Conservation (phyloP, 2,888 invertebrate species). For the Cephus pulcher region DNA sequence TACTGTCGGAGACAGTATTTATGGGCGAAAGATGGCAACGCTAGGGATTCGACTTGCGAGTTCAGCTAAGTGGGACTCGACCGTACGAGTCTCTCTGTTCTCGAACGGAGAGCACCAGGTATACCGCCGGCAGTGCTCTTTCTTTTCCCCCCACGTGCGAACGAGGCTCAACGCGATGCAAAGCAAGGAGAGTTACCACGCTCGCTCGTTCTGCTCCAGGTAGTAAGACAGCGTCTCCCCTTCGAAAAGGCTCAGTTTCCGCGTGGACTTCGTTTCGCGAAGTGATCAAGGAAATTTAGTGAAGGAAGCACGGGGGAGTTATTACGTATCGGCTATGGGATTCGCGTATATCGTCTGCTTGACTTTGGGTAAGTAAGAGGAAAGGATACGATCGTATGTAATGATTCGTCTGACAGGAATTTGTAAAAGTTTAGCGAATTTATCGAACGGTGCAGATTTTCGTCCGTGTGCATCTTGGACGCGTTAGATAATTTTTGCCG, state of each 20-base stretch:
- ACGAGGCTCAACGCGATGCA: conserved; percentile 28
- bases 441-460: too few relatives aligned
- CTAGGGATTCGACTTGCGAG: not conserved
- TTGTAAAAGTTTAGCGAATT: too few relatives aligned
- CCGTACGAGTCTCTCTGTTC: conserved; percentile 5
- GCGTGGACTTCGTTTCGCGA: conserved; percentile 48
- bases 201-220: conserved; percentile 44
- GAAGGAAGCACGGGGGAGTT: not conserved
- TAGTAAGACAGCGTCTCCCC: conserved; percentile 42
- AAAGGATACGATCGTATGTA: too few relatives aligned
- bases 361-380: conserved; percentile 30
- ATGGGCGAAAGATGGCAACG: too few relatives aligned
- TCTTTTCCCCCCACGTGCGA: conserved; percentile 33
- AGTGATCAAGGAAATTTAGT: conserved; percentile 13
- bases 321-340: conserved; percentile 25
- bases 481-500: too few relatives aligned
- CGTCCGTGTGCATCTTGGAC: too few relatives aligned
- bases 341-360: conserved; percentile 24
- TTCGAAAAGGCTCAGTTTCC: conserved; percentile 55
- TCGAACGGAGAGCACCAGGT: not conserved
- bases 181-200: conserved; percentile 50
- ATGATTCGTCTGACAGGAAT: too few relatives aligned
- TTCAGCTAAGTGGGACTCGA: not conserved
- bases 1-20: conserved; percentile 17
- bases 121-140: conserved; percentile 17